Percentiles rank a stretch among this genome's conserved stretches.
phyloP scores from a whole-genome alignment of 2,113 vertebrate genomes.

The Amphilophus citrinellus region DNA sequence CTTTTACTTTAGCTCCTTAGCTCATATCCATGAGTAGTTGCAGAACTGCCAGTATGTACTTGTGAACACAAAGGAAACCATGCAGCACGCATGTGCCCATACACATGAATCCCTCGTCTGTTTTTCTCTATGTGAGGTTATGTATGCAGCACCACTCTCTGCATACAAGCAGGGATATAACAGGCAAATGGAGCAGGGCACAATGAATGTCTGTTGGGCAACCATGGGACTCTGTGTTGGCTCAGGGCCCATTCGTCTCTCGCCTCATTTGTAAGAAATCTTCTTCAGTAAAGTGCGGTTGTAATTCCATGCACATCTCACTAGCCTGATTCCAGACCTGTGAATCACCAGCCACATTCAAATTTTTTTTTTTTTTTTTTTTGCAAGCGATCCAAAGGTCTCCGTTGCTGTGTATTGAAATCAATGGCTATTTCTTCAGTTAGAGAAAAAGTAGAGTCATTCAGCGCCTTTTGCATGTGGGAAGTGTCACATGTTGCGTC shows the following conservation, averaged over 20 bases:
- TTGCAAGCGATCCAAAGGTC: slow-evolving; percentile 16
- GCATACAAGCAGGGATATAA: slow-evolving; percentile 41
- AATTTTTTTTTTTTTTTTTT: slow-evolving; percentile 23
- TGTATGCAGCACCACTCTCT: slow-evolving; percentile 27
- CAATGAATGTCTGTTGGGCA: slow-evolving; percentile 66
- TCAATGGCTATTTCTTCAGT: slow-evolving; percentile 31
- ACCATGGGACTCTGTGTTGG: slow-evolving; percentile 59
- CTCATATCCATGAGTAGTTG: slow-evolving; percentile 45
- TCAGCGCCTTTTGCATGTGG: slow-evolving; percentile 30
- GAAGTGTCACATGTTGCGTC: slow-evolving; percentile 10
- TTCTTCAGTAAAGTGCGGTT: slow-evolving; percentile 63
- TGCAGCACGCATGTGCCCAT: slow-evolving; percentile 18
- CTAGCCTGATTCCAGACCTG: slow-evolving; percentile 52
- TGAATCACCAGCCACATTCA: slow-evolving; percentile 56
- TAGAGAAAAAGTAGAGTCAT: slow-evolving; percentile 37
- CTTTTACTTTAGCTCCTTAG: slow-evolving; percentile 27
- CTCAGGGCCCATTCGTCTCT: slow-evolving; percentile 46
- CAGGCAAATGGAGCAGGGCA: slow-evolving; percentile 47
- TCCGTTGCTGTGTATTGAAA: slow-evolving; percentile 29
- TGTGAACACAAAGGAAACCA: slow-evolving; percentile 44
- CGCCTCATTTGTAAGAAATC: slow-evolving; percentile 50
- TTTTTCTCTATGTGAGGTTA: slow-evolving; percentile 43
- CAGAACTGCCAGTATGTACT: slow-evolving; percentile 7
- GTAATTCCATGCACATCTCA: slow-evolving; percentile 68
- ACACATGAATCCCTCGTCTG: slow-evolving; percentile 45